Percentiles rank a stretch among this genome's conserved stretches.
These are phyloP conservation scores for Parauchenoglanis punctatus DNA, from an alignment of 2,797 vertebrate genomes.

Conservation along the genomic window DNA sequence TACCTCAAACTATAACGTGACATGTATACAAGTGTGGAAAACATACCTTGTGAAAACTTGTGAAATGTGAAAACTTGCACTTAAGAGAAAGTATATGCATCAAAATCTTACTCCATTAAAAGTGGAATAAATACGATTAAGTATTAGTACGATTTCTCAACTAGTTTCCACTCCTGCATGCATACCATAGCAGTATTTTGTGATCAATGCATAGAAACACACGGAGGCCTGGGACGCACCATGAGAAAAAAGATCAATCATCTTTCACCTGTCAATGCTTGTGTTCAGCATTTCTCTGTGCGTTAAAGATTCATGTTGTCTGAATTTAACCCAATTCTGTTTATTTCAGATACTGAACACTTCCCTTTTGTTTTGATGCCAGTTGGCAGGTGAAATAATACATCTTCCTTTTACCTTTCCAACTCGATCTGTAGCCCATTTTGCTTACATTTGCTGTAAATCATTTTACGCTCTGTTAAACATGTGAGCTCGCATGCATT, in stretches of 20 bases:
- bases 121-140: conserved; percentile 11
- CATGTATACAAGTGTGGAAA: background rate
- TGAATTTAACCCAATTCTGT: background rate
- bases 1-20: background rate
- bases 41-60: background rate
- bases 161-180: background rate
- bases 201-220: conserved; percentile 27
- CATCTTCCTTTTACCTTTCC: background rate
- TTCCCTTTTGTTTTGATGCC: conserved; percentile 15
- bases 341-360: background rate
- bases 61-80: background rate
- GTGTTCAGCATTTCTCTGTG: background rate
- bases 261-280: background rate
- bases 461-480: conserved; percentile 36
- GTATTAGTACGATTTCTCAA: background rate
- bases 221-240: background rate
- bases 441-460: background rate
- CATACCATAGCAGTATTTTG: conserved; percentile 3
- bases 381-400: conserved; percentile 2
- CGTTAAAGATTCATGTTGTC: background rate
- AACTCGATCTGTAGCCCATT: background rate
- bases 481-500: background rate
- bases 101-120: background rate
- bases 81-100: background rate
- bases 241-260: background rate